phyloP scores from a whole-genome alignment of 2,113 vertebrate genomes.

The Phoxinus phoxinus region DNA sequence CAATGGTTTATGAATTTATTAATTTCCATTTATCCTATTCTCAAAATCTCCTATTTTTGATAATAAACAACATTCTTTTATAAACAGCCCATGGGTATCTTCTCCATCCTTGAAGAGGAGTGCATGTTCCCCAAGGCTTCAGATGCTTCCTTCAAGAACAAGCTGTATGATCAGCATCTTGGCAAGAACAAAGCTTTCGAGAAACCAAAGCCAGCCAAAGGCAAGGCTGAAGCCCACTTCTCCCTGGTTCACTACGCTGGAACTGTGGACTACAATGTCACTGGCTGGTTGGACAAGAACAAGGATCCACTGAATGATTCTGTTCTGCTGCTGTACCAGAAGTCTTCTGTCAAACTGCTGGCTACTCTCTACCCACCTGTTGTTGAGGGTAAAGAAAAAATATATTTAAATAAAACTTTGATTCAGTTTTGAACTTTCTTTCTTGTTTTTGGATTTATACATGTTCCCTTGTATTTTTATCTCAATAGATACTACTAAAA shows the following conservation, averaged over 20 bases:
- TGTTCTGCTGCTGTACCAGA: slow-evolving; percentile 55
- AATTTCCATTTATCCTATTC: slow-evolving; percentile 38
- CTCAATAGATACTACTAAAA: slow-evolving; percentile 24
- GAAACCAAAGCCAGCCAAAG: too few species aligned
- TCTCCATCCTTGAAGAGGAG: slow-evolving; percentile 77
- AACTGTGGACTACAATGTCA: slow-evolving; percentile 80
- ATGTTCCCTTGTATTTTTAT: not conserved
- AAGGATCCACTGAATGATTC: slow-evolving; percentile 63
- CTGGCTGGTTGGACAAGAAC: slow-evolving; percentile 65
- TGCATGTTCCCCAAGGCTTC: slow-evolving; percentile 79
- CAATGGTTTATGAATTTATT: too few species aligned
- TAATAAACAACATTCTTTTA: too few species aligned
- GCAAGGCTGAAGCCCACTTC: too few species aligned
- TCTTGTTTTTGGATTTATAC: not conserved
- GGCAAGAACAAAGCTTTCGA: too few species aligned
- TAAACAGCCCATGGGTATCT: slow-evolving; percentile 75
- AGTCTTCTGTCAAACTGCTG: slow-evolving; percentile 53
- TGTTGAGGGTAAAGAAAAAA: slow-evolving; percentile 53
- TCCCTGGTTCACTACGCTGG: slow-evolving; percentile 47
- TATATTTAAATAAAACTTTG: not conserved
- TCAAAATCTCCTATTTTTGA: too few species aligned
- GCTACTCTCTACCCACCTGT: slow-evolving; percentile 51
- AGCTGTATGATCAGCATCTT: not conserved
- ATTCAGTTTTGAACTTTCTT: not conserved
- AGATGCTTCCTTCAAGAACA: slow-evolving; percentile 54